Base-by-base conservation (phyloP, 2,797 vertebrate species). In the Pantherophis alleghaniensis region DNA sequence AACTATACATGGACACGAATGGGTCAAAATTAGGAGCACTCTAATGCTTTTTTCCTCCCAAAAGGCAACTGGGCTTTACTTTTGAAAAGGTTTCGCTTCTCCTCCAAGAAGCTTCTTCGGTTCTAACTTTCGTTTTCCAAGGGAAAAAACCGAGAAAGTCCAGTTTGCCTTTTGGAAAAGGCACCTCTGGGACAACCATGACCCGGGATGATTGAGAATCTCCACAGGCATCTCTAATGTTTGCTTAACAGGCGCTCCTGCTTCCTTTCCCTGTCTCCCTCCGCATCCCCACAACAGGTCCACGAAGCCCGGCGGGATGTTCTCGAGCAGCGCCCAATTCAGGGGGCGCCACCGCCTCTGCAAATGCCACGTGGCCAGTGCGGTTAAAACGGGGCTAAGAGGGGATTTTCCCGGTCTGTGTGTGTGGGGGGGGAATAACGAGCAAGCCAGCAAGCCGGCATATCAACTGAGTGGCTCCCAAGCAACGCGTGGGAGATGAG, bases 401-500 rank as follows among this genome's bases (percentile, higher is more conserved):
- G 47, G 53, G 11, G 3, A 13, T 60, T 59, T 88, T 57, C 89
- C 69, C 26, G n/a, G 5, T 2, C 24, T 26, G 60, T 26, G 60
- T 12, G 61, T 0, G 10, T 0, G 37, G 42, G 37, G 0, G 47
- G 0, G 60, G 11, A 1, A 18, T 4, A 6, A n/a, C 0, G 13
- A 24, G 11, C 7, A 28, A 26, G 4, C 60, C 9, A 61, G 22
- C 60, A 9, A 61, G 47, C 5, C 28, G n/a, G 55, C 61, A 26
- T 28, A 47, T 22, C 20, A 47, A 24, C 74, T 2, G 47, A 11
- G 51, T 14, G 1, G 32, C 37, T 90, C 69, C 12, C 24, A 2
- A 55, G 18, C 55, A 18, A 57, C 57, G 93, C 57, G 90, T 63
- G 90, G 86, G 90, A 93, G 86, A 90, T 16, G 37, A 28, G 0